These are phyloP conservation scores for Cavia aperea DNA, from an alignment of 2,113 vertebrate species.

Conservation along the genomic window DNA sequence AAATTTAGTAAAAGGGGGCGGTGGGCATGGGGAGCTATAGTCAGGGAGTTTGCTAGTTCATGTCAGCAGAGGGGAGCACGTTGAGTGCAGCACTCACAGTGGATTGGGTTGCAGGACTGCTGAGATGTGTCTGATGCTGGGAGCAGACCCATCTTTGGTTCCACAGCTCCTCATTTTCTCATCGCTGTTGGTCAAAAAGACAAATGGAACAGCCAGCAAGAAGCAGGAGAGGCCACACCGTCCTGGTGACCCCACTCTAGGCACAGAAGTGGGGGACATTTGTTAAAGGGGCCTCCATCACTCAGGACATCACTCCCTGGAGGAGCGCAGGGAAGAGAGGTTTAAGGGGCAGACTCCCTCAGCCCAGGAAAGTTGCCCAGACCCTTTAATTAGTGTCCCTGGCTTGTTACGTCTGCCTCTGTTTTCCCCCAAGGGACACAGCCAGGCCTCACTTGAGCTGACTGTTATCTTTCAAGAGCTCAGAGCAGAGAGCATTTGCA, in stretches of 20 bases:
- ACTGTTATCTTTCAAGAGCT: constrained; percentile 79
- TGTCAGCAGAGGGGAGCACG: neutral
- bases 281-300: neutral
- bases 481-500: constrained; percentile 74
- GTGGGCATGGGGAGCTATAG: fast-evolving
- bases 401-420: constrained; percentile 54
- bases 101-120: neutral
- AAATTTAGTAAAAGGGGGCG: neutral
- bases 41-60: neutral
- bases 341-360: constrained; percentile 33
- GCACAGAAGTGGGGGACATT: constrained; percentile 5
- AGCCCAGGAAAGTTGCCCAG: constrained; percentile 50
- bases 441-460: constrained; percentile 60
- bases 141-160: neutral
- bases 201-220: neutral
- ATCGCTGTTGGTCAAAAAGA: neutral
- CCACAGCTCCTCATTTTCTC: neutral
- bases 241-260: constrained; percentile 5
- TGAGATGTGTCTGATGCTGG: neutral
- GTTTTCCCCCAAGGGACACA: constrained; percentile 69
- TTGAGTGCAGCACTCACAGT: neutral
- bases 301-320: neutral
- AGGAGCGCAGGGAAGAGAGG: constrained; percentile 22
- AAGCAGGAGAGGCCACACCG: neutral
- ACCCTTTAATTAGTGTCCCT: constrained; percentile 71